Base-by-base conservation (phyloP, 37 sponge, comb jelly and placozoan genomes). In the Geodia barretti region DNA sequence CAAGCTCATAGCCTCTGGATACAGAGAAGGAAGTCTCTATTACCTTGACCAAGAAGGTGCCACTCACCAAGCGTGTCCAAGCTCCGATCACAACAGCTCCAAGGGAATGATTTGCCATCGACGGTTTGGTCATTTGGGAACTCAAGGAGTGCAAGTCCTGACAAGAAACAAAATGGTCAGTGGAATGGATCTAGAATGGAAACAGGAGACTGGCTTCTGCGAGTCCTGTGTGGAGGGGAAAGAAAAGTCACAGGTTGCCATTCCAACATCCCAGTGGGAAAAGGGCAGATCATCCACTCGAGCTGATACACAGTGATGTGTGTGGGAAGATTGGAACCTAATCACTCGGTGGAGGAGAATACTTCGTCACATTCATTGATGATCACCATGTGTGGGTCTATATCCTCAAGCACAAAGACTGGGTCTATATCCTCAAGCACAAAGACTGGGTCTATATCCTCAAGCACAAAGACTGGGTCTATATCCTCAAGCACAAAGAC, bases 221-320 rank as follows among this genome's bases (percentile, higher is more conserved):
- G 75, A 83, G 41, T 62, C 70, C n/a, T 84, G 84, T 68, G 70
- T 76, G 8, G 39, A 84, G 59, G 84, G 84, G 0, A 84, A n/a
- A n/a, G n/a, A n/a, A 84, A 21, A 62, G 41, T 1, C 73, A 83
- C 3, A 37, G 84, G 30, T 1, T 41, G 2, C 77, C 84, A 58
- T 76, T 84, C 25, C 60, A 85, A 68, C 30, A 39, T 17, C 31
- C 35, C 2, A 36, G 29, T 19, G 20, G 28, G 21, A 78, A 78
- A 71, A 36, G 73, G 25, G 30, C 79, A 26, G 29, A 14, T 32
- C 58, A 70, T 28, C 73, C 79, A 61, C 68, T 85, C 7, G 79
- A 78, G 35, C 66, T 85, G 14, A 71, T n/a, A n/a, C n/a, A n/a
- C n/a, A n/a, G n/a, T n/a, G n/a, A n/a, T n/a, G n/a, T n/a, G n/a